These are phyloP conservation scores for Cyclophora albipunctata DNA, from an alignment of 2,888 invertebrate genomes.

Conservation along the genomic window DNA sequence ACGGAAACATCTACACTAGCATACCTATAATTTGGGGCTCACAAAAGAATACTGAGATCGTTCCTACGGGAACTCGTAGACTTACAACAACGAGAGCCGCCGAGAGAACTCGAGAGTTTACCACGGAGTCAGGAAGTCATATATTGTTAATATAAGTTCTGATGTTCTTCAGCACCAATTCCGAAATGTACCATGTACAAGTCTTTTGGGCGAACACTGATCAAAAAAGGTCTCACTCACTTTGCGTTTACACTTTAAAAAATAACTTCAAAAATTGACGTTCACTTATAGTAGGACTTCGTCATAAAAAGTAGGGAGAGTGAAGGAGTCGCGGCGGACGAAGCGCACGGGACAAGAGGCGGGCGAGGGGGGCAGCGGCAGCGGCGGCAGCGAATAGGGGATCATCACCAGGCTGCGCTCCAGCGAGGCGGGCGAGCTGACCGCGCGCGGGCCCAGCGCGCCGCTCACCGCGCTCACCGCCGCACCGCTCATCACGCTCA, in stretches of 20 bases:
- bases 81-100: too few relatives aligned
- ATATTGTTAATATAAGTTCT: too few relatives aligned
- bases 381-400: conserved; percentile 14
- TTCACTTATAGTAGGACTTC: conserved; percentile 17
- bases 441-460: background rate
- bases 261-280: too few relatives aligned
- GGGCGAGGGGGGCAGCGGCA: conserved; percentile 15
- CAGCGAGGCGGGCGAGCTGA: background rate
- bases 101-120: too few relatives aligned
- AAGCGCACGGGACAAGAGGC: conserved; percentile 17
- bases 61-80: too few relatives aligned
- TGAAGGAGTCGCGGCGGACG: conserved; percentile 18
- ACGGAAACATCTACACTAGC: conserved; percentile 9
- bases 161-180: too few relatives aligned
- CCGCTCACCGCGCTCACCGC: background rate
- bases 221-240: too few relatives aligned
- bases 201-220: too few relatives aligned
- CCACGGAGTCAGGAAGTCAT: too few relatives aligned
- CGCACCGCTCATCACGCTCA: background rate
- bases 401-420: conserved; percentile 17
- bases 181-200: too few relatives aligned
- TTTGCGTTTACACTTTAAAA: too few relatives aligned
- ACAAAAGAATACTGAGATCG: too few relatives aligned
- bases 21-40: background rate
- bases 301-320: conserved; percentile 39